Conservation (phyloP, 2,113 vertebrate species). For the Dolichallabes microphthalmus region DNA sequence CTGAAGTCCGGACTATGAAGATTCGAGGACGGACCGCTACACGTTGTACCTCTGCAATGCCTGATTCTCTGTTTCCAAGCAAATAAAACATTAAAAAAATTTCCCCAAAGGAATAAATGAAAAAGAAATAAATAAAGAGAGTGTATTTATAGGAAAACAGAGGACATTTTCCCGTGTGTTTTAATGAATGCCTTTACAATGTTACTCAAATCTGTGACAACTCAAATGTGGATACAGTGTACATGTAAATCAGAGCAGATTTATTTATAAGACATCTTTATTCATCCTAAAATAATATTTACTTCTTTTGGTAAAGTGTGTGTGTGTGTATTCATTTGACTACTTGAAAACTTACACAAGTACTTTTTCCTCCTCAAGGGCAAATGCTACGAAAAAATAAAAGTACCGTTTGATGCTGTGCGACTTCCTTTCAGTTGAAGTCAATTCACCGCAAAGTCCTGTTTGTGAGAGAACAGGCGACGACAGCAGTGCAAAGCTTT, state of each 20-base stretch:
- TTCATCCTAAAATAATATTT: not conserved
- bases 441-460: constrained; percentile 55
- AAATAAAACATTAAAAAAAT: not conserved
- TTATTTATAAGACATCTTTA: not conserved
- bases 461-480: constrained; percentile 38
- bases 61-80: not conserved
- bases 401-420: not conserved
- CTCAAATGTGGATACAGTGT: not conserved
- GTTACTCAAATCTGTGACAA: not conserved
- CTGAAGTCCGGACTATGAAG: not conserved
- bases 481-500: constrained; percentile 31
- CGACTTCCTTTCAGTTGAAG: constrained; percentile 36
- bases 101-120: not conserved
- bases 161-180: not conserved
- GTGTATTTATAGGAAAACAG: not conserved
- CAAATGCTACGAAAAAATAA: not conserved
- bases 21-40: not conserved
- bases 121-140: not conserved
- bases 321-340: not conserved
- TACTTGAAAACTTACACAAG: not conserved
- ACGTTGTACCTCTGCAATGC: not conserved
- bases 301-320: not conserved
- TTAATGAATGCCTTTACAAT: not conserved
- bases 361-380: not conserved
- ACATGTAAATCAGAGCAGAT: not conserved